phyloP scores from a whole-genome alignment of 2,888 invertebrate genomes.

The Caenorhabditis sp. region DNA sequence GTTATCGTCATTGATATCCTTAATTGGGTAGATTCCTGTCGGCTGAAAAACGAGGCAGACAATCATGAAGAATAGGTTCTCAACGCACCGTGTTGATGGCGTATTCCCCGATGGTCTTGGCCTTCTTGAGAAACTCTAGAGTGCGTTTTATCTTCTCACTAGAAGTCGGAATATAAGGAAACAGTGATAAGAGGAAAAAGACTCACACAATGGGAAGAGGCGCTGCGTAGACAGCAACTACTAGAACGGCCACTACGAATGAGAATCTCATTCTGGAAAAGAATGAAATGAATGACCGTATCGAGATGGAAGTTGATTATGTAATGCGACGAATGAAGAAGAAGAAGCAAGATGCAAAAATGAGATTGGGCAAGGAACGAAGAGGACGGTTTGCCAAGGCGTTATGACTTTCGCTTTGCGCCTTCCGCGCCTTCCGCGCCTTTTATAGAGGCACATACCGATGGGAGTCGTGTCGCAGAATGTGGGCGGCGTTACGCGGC shows the following conservation, averaged over 20 bases:
- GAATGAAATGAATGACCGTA: conserved; percentile 10
- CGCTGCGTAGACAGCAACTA: conserved; percentile 40
- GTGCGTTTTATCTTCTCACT: conserved; percentile 63
- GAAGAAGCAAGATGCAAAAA: conserved; percentile 29
- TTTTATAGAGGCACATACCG: conserved; percentile 52
- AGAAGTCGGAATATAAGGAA: background rate
- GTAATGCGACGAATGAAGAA: conserved; percentile 18
- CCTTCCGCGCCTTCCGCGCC: conserved; percentile 45
- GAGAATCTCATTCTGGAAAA: conserved; percentile 58
- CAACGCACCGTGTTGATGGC: conserved; percentile 64
- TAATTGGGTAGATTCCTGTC: conserved; percentile 68
- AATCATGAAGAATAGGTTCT: background rate
- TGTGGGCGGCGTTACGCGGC: conserved; percentile 50
- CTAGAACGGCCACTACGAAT: conserved; percentile 44
- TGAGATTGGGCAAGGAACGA: conserved; percentile 36
- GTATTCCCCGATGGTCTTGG: conserved; percentile 63
- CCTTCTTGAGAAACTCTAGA: conserved; percentile 55
- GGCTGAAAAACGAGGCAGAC: conserved; percentile 50
- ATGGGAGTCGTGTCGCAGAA: conserved; percentile 35
- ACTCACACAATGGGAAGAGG: conserved; percentile 48
- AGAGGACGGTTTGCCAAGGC: conserved; percentile 25
- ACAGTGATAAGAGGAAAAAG: background rate
- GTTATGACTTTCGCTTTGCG: conserved; percentile 49
- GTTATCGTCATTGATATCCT: conserved; percentile 66
- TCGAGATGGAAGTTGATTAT: conserved; percentile 43